These are phyloP conservation scores for Dascillus cervinus DNA, from an alignment of 2,888 invertebrate genomes.

Conservation along the genomic window DNA sequence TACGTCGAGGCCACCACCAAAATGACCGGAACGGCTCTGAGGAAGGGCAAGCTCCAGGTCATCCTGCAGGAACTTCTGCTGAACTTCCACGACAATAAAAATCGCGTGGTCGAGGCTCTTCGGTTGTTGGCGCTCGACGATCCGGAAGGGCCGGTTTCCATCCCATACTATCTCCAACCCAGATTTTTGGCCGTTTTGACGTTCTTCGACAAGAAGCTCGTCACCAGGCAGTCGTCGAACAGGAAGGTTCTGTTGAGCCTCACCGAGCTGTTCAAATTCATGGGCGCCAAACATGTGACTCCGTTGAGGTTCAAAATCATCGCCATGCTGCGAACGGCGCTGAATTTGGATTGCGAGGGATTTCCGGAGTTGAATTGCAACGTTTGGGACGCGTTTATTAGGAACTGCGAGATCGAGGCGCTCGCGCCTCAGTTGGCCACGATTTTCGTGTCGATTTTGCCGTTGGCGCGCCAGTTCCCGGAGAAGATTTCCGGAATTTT, in stretches of 20 bases:
- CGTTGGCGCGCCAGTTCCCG: constrained; percentile 62
- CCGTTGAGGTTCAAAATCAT: constrained; percentile 79
- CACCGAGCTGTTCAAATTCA: constrained; percentile 69
- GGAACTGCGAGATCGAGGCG: constrained; percentile 60
- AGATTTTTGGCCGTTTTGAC: constrained; percentile 70
- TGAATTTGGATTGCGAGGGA: constrained; percentile 58
- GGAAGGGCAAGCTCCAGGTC: constrained; percentile 56
- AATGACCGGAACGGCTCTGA: constrained; percentile 49
- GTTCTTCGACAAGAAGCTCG: constrained; percentile 66
- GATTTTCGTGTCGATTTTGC: constrained; percentile 72
- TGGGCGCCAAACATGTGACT: constrained; percentile 71
- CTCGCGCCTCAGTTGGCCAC: constrained; percentile 76
- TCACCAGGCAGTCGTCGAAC: constrained; percentile 58
- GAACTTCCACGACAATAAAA: constrained; percentile 55
- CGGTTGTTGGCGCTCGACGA: constrained; percentile 53
- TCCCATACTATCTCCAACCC: constrained; percentile 61
- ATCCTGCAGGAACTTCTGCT: constrained; percentile 59
- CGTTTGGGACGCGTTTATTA: constrained; percentile 80
- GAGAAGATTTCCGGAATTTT: constrained; percentile 69
- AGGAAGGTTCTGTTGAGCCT: constrained; percentile 64
- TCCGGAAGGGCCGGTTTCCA: constrained; percentile 42
- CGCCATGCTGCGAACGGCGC: constrained; percentile 69
- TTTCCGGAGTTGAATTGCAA: constrained; percentile 60
- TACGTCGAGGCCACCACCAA: constrained; percentile 56
- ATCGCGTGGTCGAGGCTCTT: constrained; percentile 53